Base-by-base conservation (phyloP, 2,888 invertebrate species). In the Halictus ligatus region DNA sequence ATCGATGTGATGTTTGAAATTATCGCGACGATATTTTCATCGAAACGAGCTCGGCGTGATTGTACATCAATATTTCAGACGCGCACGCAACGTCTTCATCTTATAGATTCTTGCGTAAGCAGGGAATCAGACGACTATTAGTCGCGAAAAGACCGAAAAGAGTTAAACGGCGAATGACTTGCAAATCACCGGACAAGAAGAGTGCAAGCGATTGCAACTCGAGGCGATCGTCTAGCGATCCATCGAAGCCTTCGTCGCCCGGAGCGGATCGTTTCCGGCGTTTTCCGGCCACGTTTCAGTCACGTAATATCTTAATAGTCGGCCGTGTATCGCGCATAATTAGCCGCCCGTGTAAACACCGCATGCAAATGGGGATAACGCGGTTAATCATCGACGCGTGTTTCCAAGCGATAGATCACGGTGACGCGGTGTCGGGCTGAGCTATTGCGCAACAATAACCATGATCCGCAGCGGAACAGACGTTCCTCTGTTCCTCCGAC, bases 301-400 rank as follows among this genome's bases (percentile, higher is more conserved):
- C 79, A 60, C 73, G 60, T 48, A 50, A 73, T 74, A 64, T 58
- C 64, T 74, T 74, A 73, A 73, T 79, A 79, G 75, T 83, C 69
- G 80, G 18, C 75, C 54, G 35, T 29, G 50, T 48, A 72, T 21
- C 46, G 64, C 67, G 75, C 46, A 12, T 76, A 83, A 85, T 85
- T 79, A 83, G 40, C 78, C 35, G n/a, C 54, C 25, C 43, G 69
- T 73, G 79, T 54, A 83, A 83, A 79, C 67, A 73, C 46, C 79
- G 79, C 72, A 85, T 83, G 84, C 84, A 85, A 85, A 85, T 84
- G 79, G 72, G 79, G 73, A 80, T 83, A 67, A 85, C 78, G 76
- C 74, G 73, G 79, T 79, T 76, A 79, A 79, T 83, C 78, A 75
- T 75, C 69, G 76, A 80, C 71, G 72, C 72, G 75, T 72, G 76